Base-by-base conservation (phyloP, 2,113 vertebrate species). In the Furnarius figulus region DNA sequence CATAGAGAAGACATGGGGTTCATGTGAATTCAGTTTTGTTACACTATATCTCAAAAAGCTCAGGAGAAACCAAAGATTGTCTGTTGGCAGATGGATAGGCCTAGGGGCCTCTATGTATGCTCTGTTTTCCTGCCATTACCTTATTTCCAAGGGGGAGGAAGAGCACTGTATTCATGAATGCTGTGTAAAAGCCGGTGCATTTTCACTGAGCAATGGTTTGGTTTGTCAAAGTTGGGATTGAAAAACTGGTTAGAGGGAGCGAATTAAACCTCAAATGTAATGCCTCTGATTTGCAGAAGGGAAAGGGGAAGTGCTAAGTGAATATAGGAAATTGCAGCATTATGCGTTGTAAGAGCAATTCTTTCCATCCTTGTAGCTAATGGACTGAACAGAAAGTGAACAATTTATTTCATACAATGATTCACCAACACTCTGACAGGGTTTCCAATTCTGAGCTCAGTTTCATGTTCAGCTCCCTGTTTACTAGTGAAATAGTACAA, bases 321-420 rank as follows among this genome's bases (percentile, higher is more conserved):
- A 97, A 97, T 97, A 95, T 88, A 94, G 97, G 96, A 97, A 98
- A 98, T 97, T 97, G 98, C 94, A 97, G 96, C 96, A 97, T 97
- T 97, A 97, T 95, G 95, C 47, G 5, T 97, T 97, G 95, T 95
- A 91, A 97, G 97, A 98, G 97, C 97, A 96, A 77, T 97, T 98
- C 97, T 96, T 98, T 96, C 97, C 89, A 97, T 97, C 94, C 96
- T 94, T 95, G 93, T 71, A 95, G 95, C 96, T 98, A 98, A 98
- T 98, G 98, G 97, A 96, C 97, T 97, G 97, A 98, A 92, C 96
- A 97, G 94, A 98, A 98, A 97, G 96, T 95, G 97, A 98, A 97
- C 98, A 97, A 97, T 98, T 98, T 97, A 97, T 97, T 98, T 98
- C 97, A 67, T 98, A 93, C 97, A 95, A 80, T 98, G 98, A 98